Evolutionary conservation across 2,888 invertebrate genomes (phyloP).

Genomic region (Xestia rhomboidea): DNA sequence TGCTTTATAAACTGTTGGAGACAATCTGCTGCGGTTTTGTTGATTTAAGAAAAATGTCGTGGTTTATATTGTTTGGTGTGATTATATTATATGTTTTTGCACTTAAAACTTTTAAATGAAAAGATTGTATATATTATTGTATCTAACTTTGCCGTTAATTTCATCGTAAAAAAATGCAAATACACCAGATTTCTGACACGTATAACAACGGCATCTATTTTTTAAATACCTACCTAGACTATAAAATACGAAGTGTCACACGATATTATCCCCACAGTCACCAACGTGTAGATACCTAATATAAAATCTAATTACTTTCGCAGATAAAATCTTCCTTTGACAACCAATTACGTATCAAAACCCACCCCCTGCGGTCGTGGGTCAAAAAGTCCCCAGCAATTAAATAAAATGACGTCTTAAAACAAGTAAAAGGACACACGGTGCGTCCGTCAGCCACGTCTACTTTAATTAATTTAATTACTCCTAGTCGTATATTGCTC

Average conservation of each 20-base stretch:
- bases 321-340: conserved; percentile 60
- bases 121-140: neutral
- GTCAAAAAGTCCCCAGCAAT: conserved; percentile 61
- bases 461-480: conserved; percentile 82
- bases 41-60: conserved; percentile 6
- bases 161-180: neutral
- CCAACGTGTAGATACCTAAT: conserved; percentile 25
- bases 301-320: conserved; percentile 64
- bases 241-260: neutral
- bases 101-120: neutral
- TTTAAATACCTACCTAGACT: neutral
- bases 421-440: conserved; percentile 73
- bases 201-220: neutral
- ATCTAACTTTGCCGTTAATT: neutral
- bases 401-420: conserved; percentile 74
- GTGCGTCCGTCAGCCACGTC: conserved; percentile 71
- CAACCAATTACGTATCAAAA: conserved; percentile 60
- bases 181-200: neutral
- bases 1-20: conserved; percentile 37
- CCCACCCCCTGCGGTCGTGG: conserved; percentile 44
- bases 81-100: conserved; percentile 2
- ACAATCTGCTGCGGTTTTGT: conserved; percentile 35
- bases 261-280: neutral
- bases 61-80: neutral
- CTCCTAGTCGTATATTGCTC: conserved; percentile 65